Evolutionary conservation across 2,888 invertebrate species (phyloP), one percentile per base, ranked within the genome.

Genomic region (Thumatha senex): DNA sequence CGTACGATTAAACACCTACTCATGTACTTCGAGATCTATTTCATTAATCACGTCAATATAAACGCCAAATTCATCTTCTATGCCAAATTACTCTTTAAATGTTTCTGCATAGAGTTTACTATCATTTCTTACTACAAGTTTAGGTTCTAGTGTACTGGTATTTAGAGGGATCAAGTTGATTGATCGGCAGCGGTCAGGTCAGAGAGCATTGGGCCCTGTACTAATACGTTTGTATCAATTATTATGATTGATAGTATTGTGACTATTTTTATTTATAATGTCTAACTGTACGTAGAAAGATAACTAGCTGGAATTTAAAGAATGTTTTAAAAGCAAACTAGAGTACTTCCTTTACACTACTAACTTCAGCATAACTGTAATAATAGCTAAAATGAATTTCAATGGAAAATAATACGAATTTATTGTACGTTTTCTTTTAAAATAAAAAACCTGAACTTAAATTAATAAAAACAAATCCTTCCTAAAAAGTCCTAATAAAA

Each of bases 151-250:
- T 72, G 72, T 75, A 50, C 74, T 67, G 71, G 78, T 79, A 75
- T 83, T 86, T 81, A 83, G 80, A 59, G 56, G 82, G 84, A 83
- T 86, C 81, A 77, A 63, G 70, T 77, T 88, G 89, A 89, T 89
- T 82, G 89, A 89, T 88, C 77, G 86, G 80, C 78, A 76, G 65
- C 73, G 76, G 70, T 70, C 65, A 72, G 84, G 82, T 84, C 82
- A 78, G 79, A 79, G 86, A 87, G 86, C 87, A 83, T 61, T 72
- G 72, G 70, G 76, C 70, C 24, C 72, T 71, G 63, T 65, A 78
- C 80, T 84, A 83, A 86, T 84, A 80, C 80, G 74, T 79, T 77
- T 72, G 73, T 74, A 72, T 76, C 73, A 72, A 74, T 80, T 77
- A 81, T 80, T 77, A 78, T 76, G 80, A 80, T 80, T 69, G 74